phyloP scores from a whole-genome alignment of 2,888 invertebrate species.

The Agelastica alni region DNA sequence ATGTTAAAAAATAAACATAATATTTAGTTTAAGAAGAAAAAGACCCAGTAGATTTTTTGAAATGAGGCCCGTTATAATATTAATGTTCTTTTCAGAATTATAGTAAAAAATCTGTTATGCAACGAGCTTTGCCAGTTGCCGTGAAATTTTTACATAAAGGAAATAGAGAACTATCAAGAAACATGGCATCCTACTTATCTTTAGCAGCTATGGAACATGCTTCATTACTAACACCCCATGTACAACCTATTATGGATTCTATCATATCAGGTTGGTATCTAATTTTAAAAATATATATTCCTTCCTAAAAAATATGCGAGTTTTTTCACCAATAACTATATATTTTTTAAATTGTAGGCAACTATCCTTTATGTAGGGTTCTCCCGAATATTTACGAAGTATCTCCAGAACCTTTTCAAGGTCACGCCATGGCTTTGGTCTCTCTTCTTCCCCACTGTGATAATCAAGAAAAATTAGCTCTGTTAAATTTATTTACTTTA shows the following conservation, averaged over 20 bases:
- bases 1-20: no score
- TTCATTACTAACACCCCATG: conserved; percentile 81
- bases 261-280: conserved; percentile 77
- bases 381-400: conserved; percentile 89
- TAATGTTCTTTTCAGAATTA: conserved; percentile 64
- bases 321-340: no score
- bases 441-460: conserved; percentile 82
- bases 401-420: conserved; percentile 83
- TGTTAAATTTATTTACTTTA: conserved; percentile 80
- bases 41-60: no score
- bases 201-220: conserved; percentile 92
- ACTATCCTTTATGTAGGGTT: conserved; percentile 85
- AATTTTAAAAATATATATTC: no score
- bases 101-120: conserved; percentile 75
- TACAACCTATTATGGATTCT: conserved; percentile 88
- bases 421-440: conserved; percentile 81
- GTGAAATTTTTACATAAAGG: conserved; percentile 90
- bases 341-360: conserved; percentile 66
- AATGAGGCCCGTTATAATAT: no score
- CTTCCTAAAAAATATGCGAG: no score
- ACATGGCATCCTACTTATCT: conserved; percentile 89
- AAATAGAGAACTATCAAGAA: conserved; percentile 85
- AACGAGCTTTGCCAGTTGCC: conserved; percentile 83
- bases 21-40: no score
- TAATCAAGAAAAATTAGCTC: conserved; percentile 80